Evolutionary conservation across 1,140 invertebrate genomes (phyloP).

Genomic region (Philotrypesis tridentata): DNA sequence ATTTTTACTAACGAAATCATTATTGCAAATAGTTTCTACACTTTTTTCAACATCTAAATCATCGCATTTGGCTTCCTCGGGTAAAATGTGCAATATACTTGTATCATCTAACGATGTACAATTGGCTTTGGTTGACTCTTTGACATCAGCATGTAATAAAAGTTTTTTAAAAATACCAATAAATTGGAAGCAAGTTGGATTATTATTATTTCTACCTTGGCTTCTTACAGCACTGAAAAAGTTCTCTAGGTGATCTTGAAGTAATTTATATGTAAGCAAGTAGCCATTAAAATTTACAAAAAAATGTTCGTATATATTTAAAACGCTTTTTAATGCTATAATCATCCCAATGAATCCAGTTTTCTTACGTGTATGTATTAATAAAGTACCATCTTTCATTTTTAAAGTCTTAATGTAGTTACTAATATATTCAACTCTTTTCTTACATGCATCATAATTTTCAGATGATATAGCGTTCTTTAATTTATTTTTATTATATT

Average conservation of each 20-base stretch:
- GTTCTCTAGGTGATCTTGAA: constrained; percentile 1
- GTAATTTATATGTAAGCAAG: constrained; percentile 8
- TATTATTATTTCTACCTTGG: neutral
- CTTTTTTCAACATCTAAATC: neutral
- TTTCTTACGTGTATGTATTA: neutral
- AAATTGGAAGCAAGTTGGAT: constrained; percentile 37
- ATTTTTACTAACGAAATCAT: neutral
- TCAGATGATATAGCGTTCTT: constrained; percentile 18
- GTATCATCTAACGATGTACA: constrained; percentile 27
- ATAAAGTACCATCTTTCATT: constrained; percentile 31
- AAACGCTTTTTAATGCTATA: neutral
- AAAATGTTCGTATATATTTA: neutral
- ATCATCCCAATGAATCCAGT: constrained; percentile 20
- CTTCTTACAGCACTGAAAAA: constrained; percentile 17
- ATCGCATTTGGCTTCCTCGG: neutral
- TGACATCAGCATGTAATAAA: constrained; percentile 5
- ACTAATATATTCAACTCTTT: neutral
- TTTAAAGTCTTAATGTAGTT: neutral
- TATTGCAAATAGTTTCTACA: neutral
- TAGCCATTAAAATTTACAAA: neutral
- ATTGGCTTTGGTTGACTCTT: constrained; percentile 7
- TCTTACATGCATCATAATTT: neutral
- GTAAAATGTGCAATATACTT: neutral
- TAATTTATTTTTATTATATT: constrained; percentile 46
- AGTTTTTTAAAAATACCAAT: constrained; percentile 13